A percentile compares a stretch with the other conserved stretches of the same genome.
These are phyloP conservation scores for Chrysocyon brachyurus DNA, from an alignment of 2,797 vertebrate species.

Conservation along the genomic window DNA sequence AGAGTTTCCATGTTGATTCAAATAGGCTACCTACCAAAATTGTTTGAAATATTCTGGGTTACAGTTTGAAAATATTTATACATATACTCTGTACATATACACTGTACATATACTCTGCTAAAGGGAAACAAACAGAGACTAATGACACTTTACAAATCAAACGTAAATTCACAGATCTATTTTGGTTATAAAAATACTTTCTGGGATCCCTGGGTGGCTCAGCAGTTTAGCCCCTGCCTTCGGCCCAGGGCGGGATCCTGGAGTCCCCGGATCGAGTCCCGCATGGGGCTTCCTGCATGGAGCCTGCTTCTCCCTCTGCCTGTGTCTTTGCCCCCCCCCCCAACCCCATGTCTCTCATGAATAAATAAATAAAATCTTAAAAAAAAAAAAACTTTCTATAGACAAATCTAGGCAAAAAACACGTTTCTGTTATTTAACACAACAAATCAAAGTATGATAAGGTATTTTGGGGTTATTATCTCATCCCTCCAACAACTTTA, in stretches of 20 bases:
- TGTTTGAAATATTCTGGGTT: constrained; percentile 15
- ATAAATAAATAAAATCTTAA: no score
- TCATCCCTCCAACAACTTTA: background rate
- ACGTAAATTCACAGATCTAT: background rate
- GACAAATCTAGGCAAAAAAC: background rate
- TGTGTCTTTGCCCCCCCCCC: no score
- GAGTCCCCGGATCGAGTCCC: no score
- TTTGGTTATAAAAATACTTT: constrained; percentile 11
- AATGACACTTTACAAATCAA: background rate
- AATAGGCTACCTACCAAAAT: background rate
- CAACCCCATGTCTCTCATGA: no score
- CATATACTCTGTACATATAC: background rate
- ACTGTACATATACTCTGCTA: background rate
- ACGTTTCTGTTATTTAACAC: background rate
- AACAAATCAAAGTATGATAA: background rate
- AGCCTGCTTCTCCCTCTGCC: no score
- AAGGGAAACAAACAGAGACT: background rate
- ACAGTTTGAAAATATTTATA: constrained; percentile 1
- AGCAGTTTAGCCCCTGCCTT: no score
- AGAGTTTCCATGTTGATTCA: constrained; percentile 23
- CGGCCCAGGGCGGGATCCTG: no score
- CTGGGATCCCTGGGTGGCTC: no score
- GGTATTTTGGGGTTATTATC: background rate
- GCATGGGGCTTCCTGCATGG: no score
- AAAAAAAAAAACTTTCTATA: background rate